Conservation (phyloP, 2,797 vertebrate species). For the Sebastes matsubarae region DNA sequence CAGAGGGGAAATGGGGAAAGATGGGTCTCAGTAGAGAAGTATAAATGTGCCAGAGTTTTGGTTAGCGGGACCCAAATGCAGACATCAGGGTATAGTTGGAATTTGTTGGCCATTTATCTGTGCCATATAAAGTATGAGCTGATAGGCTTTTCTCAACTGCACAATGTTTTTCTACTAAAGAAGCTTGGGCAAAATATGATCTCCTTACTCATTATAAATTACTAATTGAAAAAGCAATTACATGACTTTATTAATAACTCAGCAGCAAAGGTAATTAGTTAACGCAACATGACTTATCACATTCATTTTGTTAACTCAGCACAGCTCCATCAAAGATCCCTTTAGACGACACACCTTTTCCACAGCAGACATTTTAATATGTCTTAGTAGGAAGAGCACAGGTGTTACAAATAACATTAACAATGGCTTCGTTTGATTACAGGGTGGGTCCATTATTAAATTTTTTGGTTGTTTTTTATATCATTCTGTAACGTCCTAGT, state of each 20-base stretch:
- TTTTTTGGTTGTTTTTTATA: no score
- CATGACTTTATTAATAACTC: background rate
- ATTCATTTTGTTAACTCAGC: background rate
- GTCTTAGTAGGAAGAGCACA: background rate
- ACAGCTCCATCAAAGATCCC: background rate
- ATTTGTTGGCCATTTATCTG: background rate
- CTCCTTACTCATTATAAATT: background rate
- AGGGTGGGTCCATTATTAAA: no score
- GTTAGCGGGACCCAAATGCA: background rate
- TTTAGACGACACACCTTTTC: background rate
- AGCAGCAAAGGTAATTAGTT: background rate
- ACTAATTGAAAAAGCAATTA: background rate
- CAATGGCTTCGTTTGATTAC: background rate
- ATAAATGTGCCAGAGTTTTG: background rate
- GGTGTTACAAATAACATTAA: background rate
- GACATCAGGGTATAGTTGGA: background rate
- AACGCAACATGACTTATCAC: background rate
- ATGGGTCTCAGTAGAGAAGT: background rate
- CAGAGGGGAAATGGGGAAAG: background rate
- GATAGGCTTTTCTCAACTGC: background rate
- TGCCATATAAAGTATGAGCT: background rate
- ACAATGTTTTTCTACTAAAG: background rate
- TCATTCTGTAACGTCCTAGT: no score
- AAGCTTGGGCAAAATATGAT: background rate
- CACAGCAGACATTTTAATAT: background rate